Percentiles rank a stretch among this genome's conserved stretches.
phyloP scores from a whole-genome alignment of 23 tunicate species.

The Aplidium turbinatum region DNA sequence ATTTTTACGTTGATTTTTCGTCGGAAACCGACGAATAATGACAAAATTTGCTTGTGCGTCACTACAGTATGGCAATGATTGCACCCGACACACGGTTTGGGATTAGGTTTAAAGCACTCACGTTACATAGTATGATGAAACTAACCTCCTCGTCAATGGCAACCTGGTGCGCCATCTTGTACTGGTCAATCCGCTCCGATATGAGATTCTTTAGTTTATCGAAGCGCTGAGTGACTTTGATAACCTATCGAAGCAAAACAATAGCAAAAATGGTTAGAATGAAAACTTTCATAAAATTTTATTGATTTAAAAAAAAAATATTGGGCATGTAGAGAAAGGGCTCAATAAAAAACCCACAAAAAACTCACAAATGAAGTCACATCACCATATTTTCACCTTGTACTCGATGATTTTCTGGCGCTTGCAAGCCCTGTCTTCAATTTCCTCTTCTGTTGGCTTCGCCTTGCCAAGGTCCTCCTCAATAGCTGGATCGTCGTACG shows the following conservation, averaged over 20 bases:
- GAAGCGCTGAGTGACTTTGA: constrained; percentile 72
- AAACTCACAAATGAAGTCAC: neutral
- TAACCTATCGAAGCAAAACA: constrained; percentile 39
- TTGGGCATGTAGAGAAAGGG: neutral
- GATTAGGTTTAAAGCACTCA: too few relatives aligned
- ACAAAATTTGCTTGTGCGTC: too few relatives aligned
- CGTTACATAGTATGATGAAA: neutral
- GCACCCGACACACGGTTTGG: too few relatives aligned
- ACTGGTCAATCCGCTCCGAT: constrained; percentile 72
- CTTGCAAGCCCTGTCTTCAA: constrained; percentile 29
- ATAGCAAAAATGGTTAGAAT: too few relatives aligned
- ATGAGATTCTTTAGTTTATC: constrained; percentile 78
- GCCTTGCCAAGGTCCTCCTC: constrained; percentile 18
- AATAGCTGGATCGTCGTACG: constrained; percentile 44
- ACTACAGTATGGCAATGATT: too few relatives aligned
- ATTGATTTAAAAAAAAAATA: neutral
- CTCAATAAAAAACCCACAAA: neutral
- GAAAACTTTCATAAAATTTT: neutral
- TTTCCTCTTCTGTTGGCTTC: constrained; percentile 20
- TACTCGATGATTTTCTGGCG: constrained; percentile 38
- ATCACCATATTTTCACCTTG: constrained; percentile 25
- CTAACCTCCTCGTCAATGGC: constrained; percentile 79
- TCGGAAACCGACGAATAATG: too few relatives aligned
- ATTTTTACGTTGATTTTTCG: too few relatives aligned
- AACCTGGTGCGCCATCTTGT: constrained; percentile 55